A percentile compares a stretch with the other conserved stretches of the same genome.
These are phyloP conservation scores for Eupithecia subumbrata DNA, from an alignment of 2,888 invertebrate genomes.

Conservation along the genomic window DNA sequence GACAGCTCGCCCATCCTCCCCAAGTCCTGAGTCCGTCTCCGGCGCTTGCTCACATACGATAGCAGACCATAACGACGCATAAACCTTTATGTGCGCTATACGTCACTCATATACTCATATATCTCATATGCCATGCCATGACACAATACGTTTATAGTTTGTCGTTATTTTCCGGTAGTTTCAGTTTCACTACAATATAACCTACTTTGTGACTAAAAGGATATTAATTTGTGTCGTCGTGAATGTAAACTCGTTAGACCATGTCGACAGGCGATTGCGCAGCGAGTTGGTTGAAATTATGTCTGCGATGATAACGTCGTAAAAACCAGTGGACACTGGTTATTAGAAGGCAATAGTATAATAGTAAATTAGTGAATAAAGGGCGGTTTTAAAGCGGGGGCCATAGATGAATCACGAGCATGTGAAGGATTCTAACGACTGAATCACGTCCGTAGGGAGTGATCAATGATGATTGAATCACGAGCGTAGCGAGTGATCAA, in stretches of 20 bases:
- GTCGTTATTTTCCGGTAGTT: slow-evolving; percentile 32
- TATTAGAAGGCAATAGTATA: no score
- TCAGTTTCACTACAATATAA: slow-evolving; percentile 11
- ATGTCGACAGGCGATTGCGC: not conserved
- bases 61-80: slow-evolving; percentile 23
- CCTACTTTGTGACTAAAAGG: not conserved
- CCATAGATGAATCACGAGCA: no score
- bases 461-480: no score
- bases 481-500: no score
- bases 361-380: no score
- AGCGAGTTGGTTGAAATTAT: no score
- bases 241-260: not conserved
- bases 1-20: not conserved
- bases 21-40: slow-evolving; percentile 17
- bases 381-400: no score
- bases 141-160: slow-evolving; percentile 40
- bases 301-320: no score
- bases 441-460: no score
- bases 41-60: slow-evolving; percentile 26
- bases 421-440: no score
- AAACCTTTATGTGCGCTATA: slow-evolving; percentile 23
- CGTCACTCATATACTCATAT: slow-evolving; percentile 22
- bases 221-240: not conserved
- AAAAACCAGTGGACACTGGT: no score
- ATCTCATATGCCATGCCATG: slow-evolving; percentile 10